These are phyloP conservation scores for Loriculus beryllinus DNA, from an alignment of 2,797 vertebrate species.

Conservation along the genomic window DNA sequence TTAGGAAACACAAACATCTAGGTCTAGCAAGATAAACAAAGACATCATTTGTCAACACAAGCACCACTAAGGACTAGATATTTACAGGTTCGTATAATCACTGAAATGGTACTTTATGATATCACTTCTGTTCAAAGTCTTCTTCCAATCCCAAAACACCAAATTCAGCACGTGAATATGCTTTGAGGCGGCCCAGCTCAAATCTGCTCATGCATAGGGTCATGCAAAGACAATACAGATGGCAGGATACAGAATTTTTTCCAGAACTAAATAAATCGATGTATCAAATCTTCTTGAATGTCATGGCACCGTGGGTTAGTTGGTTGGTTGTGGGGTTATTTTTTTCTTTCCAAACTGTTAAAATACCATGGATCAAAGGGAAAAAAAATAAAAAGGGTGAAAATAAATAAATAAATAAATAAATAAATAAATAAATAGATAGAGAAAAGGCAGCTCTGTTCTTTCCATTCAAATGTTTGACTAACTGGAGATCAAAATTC, in stretches of 20 bases:
- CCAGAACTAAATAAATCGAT: not conserved
- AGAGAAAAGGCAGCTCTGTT: not conserved
- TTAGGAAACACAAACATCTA: not conserved
- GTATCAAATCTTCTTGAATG: not conserved
- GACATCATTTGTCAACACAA: not conserved
- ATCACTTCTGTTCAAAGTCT: not conserved
- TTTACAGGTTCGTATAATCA: not conserved
- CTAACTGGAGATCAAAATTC: not conserved
- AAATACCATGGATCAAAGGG: not conserved
- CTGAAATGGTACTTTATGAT: not conserved
- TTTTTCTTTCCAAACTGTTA: not conserved
- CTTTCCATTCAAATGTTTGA: not conserved
- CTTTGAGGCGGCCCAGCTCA: not conserved
- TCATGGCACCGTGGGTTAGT: accelerated
- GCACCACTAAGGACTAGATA: not conserved
- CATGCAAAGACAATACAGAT: not conserved
- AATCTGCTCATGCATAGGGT: not conserved
- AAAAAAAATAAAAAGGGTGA: accelerated
- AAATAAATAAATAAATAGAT: too few relatives aligned
- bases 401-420: too few relatives aligned
- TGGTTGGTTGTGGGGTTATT: not conserved
- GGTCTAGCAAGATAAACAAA: not conserved
- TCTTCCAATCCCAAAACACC: not conserved
- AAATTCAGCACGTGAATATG: not conserved
- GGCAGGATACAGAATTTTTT: not conserved